Conservation (phyloP, 2,113 vertebrate species). For the Terrapene triunguis region DNA sequence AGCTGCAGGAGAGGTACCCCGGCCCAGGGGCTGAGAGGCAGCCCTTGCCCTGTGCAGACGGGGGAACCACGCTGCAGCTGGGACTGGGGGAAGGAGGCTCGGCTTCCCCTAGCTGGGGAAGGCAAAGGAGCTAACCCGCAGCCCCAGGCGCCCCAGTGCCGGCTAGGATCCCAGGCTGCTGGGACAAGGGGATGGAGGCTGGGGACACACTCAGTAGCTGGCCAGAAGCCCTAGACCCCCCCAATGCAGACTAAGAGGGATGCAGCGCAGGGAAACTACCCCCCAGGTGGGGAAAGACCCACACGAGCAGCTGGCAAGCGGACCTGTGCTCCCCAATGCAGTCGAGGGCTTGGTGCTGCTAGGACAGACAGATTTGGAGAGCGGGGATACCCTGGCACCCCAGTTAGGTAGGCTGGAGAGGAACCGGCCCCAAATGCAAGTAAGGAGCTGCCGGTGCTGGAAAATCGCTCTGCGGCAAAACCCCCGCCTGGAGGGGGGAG, state of each 20-base stretch:
- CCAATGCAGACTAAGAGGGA: not conserved
- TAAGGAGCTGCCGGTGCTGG: conserved; percentile 62
- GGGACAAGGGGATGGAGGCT: too few species aligned
- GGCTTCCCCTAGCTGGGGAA: not conserved
- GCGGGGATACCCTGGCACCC: not conserved
- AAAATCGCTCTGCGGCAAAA: conserved; percentile 87
- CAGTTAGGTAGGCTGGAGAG: not conserved
- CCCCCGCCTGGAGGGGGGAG: conserved; percentile 38
- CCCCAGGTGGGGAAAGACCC: not conserved
- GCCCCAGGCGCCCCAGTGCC: not conserved
- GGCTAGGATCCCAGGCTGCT: not conserved
- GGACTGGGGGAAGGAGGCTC: not conserved
- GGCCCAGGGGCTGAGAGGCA: conserved; percentile 31
- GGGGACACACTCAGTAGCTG: not conserved
- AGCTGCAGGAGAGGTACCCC: not conserved
- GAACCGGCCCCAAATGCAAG: not conserved
- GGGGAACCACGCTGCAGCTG: conserved; percentile 55
- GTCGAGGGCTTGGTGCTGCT: not conserved
- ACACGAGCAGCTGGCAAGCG: not conserved
- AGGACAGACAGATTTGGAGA: not conserved
- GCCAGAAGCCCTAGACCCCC: too few species aligned
- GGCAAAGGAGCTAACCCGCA: conserved; percentile 46
- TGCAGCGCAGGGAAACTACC: not conserved
- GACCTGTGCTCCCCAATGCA: not conserved
- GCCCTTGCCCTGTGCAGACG: conserved; percentile 53